Evolutionary conservation across 2,797 vertebrate species (phyloP), one percentile per base, ranked within the genome.

Genomic region (Macrochelys suwanniensis): DNA sequence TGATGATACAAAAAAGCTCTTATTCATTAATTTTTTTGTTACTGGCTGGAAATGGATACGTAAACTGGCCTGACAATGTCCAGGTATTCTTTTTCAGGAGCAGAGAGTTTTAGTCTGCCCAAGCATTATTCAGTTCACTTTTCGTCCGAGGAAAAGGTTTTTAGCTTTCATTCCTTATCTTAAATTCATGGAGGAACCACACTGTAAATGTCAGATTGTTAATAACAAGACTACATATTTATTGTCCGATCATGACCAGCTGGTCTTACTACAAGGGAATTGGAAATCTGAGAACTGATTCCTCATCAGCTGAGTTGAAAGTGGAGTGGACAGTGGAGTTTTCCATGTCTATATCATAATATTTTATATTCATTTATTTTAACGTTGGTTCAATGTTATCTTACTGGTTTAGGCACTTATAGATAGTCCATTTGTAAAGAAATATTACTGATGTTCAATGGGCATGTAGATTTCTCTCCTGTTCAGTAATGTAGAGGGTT

Each of bases 301-400:
- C 76, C 37, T 91, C 49, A 84, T 85, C 76, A 71, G 45, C 92
- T 87, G 88, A 96, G n/a, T 74, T 91, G 49, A 71, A 93, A 95
- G 37, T 81, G 84, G 89, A 10, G 45, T 83, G 53, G 37, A 94
- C 96, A 95, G 56, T 88, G 89, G 85, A 11, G 79, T 50, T 81
- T 97, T 85, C 33, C 89, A 89, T 95, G 95, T 95, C 91, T 93
- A 80, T 90, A 89, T 19, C 11, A 59, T 86, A 95, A 85, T 92
- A 47, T 94, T 91, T 87, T 85, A 89, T 77, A 93, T 87, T 92
- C 90, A 96, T 94, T 96, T 84, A 87, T 94, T 97, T 97, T 97
- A 84, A 94, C 94, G 76, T 57, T 81, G 65, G 16, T 80, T 87
- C 33, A 80, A 61, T 81, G 53, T 59, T 87, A 25, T 49, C 26